Evolutionary conservation across 2,797 vertebrate species (phyloP), one percentile per base, ranked within the genome.

Genomic region (Lophotriccus pileatus): DNA sequence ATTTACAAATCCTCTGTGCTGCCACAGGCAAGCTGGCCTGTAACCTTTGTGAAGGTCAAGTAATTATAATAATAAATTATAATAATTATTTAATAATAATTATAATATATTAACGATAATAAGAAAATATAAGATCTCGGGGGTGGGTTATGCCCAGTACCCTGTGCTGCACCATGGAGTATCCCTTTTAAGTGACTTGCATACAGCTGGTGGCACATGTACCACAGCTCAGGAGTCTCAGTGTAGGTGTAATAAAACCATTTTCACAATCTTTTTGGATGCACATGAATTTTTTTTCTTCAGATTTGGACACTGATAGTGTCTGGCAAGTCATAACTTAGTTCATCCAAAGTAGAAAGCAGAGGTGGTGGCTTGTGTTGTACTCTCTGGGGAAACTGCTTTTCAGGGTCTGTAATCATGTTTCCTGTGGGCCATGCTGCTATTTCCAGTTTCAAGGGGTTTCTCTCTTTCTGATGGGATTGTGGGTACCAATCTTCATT

Each of bases 151-250:
- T 36, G n/a, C 32, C 34, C 69, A 63, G 36, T 52, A 60, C 17
- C 17, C 32, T 1, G 2, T 55, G 25, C 60, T 87, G 72, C 44
- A 11, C 0, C 0, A 12, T 15, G 34, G 52, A 79, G 2, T 32
- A 34, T 69, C 18, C 16, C 39, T 60, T 87, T 7, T 9, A 55
- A 85, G 43, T 43, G 9, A 18, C 37, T 67, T 67, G 27, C 24
- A 11, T 52, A 28, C 11, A 73, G 56, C 39, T 85, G 68, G 28
- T 79, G 39, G 47, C 47, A 62, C 10, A 10, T 12, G 27, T 59
- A 27, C 55, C 22, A 25, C 44, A 43, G 14, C 1, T 75, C 32
- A 25, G n/a, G 69, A 66, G 76, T 47, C 27, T 36, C 36, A 32
- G 0, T 58, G 34, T 8, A 52, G 16, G 4, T 64, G 14, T 43